These are phyloP conservation scores for Ariolimax columbianus DNA, from an alignment of 2,888 invertebrate genomes.

Conservation along the genomic window DNA sequence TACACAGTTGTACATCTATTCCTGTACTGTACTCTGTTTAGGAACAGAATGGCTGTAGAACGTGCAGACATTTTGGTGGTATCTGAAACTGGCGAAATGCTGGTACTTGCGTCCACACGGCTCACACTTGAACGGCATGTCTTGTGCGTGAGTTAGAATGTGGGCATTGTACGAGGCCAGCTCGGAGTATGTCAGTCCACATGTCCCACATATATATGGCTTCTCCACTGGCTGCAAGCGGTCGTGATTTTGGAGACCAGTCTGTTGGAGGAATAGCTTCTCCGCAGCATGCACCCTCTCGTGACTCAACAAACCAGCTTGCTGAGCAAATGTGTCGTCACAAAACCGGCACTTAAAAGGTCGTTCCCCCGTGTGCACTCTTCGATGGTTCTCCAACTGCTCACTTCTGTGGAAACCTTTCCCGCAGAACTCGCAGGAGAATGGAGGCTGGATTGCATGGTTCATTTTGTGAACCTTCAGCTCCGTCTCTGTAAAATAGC, in stretches of 20 bases:
- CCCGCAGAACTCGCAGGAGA: slow-evolving; percentile 44
- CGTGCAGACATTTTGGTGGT: slow-evolving; percentile 44
- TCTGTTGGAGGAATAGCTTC: slow-evolving; percentile 21
- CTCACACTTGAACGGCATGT: slow-evolving; percentile 47
- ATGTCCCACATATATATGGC: slow-evolving; percentile 66
- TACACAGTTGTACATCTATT: not conserved
- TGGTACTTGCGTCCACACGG: slow-evolving; percentile 43
- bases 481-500: slow-evolving; percentile 45
- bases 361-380: slow-evolving; percentile 42
- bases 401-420: slow-evolving; percentile 45
- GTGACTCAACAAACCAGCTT: slow-evolving; percentile 40
- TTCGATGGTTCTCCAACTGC: slow-evolving; percentile 28
- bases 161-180: slow-evolving; percentile 42
- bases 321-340: slow-evolving; percentile 43
- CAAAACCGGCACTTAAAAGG: slow-evolving; percentile 48
- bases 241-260: slow-evolving; percentile 60
- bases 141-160: slow-evolving; percentile 34
- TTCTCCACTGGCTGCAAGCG: slow-evolving; percentile 60
- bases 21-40: slow-evolving; percentile 21
- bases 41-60: slow-evolving; percentile 40
- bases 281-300: slow-evolving; percentile 38
- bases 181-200: slow-evolving; percentile 64
- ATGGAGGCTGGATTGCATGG: slow-evolving; percentile 39
- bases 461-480: slow-evolving; percentile 50
- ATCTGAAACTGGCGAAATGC: slow-evolving; percentile 44